Evolutionary conservation across 2,113 vertebrate species (phyloP), one percentile per base, ranked within the genome.

Genomic region (Pterocles gutturalis): DNA sequence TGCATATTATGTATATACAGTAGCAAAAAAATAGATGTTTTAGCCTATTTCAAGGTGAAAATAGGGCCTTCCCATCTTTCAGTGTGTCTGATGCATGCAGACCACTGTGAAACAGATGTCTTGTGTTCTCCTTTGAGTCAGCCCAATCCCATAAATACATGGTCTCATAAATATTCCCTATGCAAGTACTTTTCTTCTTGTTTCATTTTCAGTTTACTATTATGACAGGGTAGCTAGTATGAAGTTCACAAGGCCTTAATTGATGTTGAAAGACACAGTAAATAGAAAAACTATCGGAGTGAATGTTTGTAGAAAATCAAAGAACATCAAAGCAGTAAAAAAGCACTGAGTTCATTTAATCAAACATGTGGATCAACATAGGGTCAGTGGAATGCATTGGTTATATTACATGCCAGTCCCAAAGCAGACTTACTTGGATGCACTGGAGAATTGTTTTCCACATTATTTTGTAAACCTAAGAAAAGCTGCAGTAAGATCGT

Each of bases 81-180:
- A 49, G 6, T 28, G 31, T 54, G 18, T 41, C 17, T 79, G 28
- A 22, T 34, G 10, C 6, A 43, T 22, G n/a, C 34, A 73, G 29
- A 31, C 3, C n/a, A 66, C 6, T 2, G 1, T 70, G 24, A 79
- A 67, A 73, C 0, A 7, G 21, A 38, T 29, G 6, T 19, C 5
- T 51, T 64, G 4, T 43, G 2, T 11, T 72, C 8, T 57, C 6
- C 13, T 69, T 61, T 76, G 26, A 57, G 25, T 49, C 29, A 78
- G 2, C 3, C 9, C 11, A 15, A 13, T 57, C 19, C 11, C 19
- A 13, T 26, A 49, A 53, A 33, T 33, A 49, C 51, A 36, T 8
- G 13, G 19, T 46, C 19, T 19, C 46, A 46, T 46, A 46, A 46
- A 28, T 57, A 70, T 25, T 61, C 9, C 26, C 2, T 29, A 15